Evolutionary conservation across 2,888 invertebrate species (phyloP).

Genomic region (Rhagium mordax): DNA sequence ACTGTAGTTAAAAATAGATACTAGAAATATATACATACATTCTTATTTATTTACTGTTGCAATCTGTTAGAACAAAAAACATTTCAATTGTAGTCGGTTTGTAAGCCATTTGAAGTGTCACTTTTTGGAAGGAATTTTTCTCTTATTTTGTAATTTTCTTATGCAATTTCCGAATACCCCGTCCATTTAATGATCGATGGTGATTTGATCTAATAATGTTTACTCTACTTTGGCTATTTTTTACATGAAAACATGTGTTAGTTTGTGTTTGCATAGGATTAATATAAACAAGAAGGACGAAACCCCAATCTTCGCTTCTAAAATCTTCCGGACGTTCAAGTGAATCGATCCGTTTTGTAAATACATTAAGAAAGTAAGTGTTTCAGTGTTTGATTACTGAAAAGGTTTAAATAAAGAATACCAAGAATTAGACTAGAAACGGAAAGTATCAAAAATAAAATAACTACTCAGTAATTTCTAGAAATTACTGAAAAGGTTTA

Average conservation of each 20-base stretch:
- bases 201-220: neutral
- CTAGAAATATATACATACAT: too few relatives aligned
- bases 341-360: neutral
- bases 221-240: neutral
- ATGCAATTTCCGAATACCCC: too few relatives aligned
- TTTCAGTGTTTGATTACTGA: neutral
- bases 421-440: neutral
- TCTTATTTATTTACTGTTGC: too few relatives aligned
- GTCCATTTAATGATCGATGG: too few relatives aligned
- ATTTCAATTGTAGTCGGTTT: too few relatives aligned
- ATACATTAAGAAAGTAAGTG: neutral
- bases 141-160: too few relatives aligned
- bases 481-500: neutral
- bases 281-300: neutral
- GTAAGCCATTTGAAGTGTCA: too few relatives aligned
- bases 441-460: too few relatives aligned
- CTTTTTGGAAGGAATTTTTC: too few relatives aligned
- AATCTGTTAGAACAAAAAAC: too few relatives aligned
- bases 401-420: neutral
- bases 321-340: neutral
- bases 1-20: neutral
- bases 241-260: neutral
- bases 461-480: too few relatives aligned
- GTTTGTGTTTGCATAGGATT: neutral
- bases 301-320: neutral